These are phyloP conservation scores for Ramphastos sulfuratus DNA, from an alignment of 2,113 vertebrate species.

Conservation along the genomic window DNA sequence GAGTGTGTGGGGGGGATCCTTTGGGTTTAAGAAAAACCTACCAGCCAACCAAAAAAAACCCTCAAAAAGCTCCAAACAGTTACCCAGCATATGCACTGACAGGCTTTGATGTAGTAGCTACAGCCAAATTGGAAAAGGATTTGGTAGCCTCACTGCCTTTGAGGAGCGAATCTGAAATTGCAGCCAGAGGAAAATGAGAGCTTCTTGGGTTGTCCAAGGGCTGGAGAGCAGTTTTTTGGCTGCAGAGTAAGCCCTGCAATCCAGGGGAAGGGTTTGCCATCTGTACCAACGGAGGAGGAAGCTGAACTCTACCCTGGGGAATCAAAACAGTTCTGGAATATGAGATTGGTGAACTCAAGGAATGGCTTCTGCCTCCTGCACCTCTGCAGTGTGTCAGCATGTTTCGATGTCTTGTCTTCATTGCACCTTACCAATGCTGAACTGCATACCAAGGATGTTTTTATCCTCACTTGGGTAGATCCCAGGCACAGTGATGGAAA, in stretches of 20 bases:
- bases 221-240: slow-evolving; percentile 40
- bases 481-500: not conserved
- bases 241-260: not conserved
- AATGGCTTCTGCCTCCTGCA: not conserved
- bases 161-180: slow-evolving; percentile 7
- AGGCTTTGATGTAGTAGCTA: not conserved
- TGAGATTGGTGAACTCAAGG: not conserved
- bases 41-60: not conserved
- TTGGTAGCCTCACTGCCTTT: not conserved
- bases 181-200: slow-evolving; percentile 15
- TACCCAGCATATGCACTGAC: not conserved
- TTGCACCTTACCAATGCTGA: not conserved
- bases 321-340: not conserved
- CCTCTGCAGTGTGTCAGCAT: not conserved
- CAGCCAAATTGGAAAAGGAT: not conserved
- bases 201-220: not conserved
- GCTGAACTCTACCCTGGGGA: not conserved
- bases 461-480: not conserved
- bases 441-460: not conserved
- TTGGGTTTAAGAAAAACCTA: too few species aligned
- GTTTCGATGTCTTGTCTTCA: not conserved
- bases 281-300: slow-evolving; percentile 38
- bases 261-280: slow-evolving; percentile 48
- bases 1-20: too few species aligned
- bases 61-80: not conserved